phyloP scores from a whole-genome alignment of 2,888 invertebrate species.

The Monopis laevigella region DNA sequence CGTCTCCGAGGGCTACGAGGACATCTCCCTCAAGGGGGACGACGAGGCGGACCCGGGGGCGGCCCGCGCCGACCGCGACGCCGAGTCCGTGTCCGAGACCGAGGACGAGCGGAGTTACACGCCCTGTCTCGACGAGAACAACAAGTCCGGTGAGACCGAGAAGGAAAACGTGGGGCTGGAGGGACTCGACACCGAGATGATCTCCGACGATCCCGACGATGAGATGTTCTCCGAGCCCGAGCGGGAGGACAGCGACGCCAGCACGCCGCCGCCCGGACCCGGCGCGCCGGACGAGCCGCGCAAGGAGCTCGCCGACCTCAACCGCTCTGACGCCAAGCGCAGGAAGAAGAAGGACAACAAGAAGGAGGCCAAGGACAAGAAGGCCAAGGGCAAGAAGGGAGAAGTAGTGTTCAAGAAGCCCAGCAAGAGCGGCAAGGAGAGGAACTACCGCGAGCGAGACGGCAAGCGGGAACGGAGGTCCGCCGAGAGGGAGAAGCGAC shows the following conservation, averaged over 20 bases:
- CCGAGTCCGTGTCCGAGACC: slow-evolving; percentile 65
- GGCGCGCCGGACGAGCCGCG: slow-evolving; percentile 66
- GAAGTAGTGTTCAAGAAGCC: slow-evolving; percentile 80
- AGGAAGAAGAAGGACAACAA: slow-evolving; percentile 65
- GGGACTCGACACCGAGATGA: slow-evolving; percentile 77
- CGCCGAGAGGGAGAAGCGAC: slow-evolving; percentile 30
- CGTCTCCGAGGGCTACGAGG: neutral
- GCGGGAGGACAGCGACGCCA: slow-evolving; percentile 46
- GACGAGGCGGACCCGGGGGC: slow-evolving; percentile 38
- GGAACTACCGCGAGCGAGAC: slow-evolving; percentile 72
- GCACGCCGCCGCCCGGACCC: slow-evolving; percentile 55
- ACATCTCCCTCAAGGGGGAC: slow-evolving; percentile 40
- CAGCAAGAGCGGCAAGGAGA: slow-evolving; percentile 78
- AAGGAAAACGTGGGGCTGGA: slow-evolving; percentile 52
- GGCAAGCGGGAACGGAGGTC: slow-evolving; percentile 21
- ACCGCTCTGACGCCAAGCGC: slow-evolving; percentile 42
- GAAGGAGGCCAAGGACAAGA: slow-evolving; percentile 51
- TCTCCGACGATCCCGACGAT: slow-evolving; percentile 77
- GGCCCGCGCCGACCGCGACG: neutral
- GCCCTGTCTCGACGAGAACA: slow-evolving; percentile 75
- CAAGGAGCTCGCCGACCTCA: slow-evolving; percentile 25
- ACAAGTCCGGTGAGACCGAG: slow-evolving; percentile 40
- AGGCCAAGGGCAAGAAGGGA: slow-evolving; percentile 58
- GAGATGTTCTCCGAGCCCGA: slow-evolving; percentile 71
- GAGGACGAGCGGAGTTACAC: slow-evolving; percentile 77